phyloP scores from a whole-genome alignment of 2,888 invertebrate species.

The Plagiodera versicolora region DNA sequence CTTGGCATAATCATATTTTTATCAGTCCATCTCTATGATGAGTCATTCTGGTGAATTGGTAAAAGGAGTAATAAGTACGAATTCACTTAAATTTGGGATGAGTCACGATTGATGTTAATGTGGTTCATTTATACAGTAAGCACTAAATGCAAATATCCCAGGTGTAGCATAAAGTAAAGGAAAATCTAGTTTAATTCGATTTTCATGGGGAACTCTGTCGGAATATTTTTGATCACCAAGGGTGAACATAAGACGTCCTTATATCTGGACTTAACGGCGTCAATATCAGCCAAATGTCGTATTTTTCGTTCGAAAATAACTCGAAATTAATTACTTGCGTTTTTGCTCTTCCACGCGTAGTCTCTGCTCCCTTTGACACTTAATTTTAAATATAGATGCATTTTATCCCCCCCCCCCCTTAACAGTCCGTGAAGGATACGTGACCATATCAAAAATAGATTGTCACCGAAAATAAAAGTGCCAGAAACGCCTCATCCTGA shows the following conservation, averaged over 20 bases:
- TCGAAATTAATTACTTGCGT: conserved; percentile 45
- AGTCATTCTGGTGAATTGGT: conserved; percentile 28
- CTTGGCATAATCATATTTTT: conserved; percentile 14
- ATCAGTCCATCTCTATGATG: conserved; percentile 19
- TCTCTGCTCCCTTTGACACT: conserved; percentile 46
- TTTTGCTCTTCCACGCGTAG: conserved; percentile 41
- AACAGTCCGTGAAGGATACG: conserved; percentile 22
- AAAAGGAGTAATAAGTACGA: conserved; percentile 25
- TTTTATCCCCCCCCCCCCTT: conserved; percentile 37
- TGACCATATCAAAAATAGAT: conserved; percentile 24
- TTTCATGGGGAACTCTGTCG: too few species aligned
- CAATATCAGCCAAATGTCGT: conserved; percentile 39
- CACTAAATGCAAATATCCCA: too few species aligned
- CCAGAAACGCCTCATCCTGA: conserved; percentile 14
- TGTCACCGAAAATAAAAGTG: conserved; percentile 24
- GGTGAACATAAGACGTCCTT: not conserved
- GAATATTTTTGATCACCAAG: not conserved
- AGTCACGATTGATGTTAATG: not conserved
- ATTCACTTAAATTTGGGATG: conserved; percentile 22
- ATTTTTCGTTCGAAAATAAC: conserved; percentile 47
- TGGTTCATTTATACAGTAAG: not conserved
- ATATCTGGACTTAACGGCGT: conserved; percentile 36
- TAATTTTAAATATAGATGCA: conserved; percentile 46
- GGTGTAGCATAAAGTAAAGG: too few species aligned
- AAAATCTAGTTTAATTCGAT: too few species aligned